phyloP scores from a whole-genome alignment of 1,140 invertebrate genomes.

The Limonius californicus region DNA sequence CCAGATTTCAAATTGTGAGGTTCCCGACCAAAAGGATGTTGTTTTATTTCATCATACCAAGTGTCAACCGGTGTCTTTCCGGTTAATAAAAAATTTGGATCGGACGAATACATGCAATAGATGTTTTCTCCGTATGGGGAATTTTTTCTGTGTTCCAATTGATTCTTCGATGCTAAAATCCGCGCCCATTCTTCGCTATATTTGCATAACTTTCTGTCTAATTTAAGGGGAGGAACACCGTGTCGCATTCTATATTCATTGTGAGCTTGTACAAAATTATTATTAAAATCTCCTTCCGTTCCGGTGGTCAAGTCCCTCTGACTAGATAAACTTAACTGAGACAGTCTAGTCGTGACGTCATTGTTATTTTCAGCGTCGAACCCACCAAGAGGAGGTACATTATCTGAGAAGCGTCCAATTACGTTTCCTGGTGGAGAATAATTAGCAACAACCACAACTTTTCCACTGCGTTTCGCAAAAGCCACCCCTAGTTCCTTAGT shows the following conservation, averaged over 20 bases:
- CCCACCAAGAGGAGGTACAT: conserved; percentile 51
- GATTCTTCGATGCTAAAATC: conserved; percentile 61
- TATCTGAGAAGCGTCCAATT: conserved; percentile 55
- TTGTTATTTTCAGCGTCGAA: conserved; percentile 26
- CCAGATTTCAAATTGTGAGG: conserved; percentile 64
- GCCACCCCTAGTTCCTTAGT: conserved; percentile 61
- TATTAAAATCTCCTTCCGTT: conserved; percentile 15
- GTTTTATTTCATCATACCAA: conserved; percentile 64
- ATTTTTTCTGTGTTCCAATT: conserved; percentile 70
- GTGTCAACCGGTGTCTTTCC: conserved; percentile 69
- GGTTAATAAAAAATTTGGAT: conserved; percentile 62
- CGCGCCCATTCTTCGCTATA: conserved; percentile 82
- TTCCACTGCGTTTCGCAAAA: conserved; percentile 51
- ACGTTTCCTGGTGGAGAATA: conserved; percentile 69
- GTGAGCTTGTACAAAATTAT: conserved; percentile 58
- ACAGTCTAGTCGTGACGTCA: not conserved
- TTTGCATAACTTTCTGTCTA: conserved; percentile 55
- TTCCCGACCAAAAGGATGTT: conserved; percentile 59
- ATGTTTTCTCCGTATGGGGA: conserved; percentile 80
- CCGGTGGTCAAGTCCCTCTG: not conserved
- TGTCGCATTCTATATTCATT: conserved; percentile 75
- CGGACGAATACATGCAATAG: conserved; percentile 69
- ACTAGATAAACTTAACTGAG: not conserved
- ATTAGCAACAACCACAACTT: conserved; percentile 62
- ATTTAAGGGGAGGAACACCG: conserved; percentile 59